Evolutionary conservation across 2,797 vertebrate species (phyloP).

Genomic region (Atherinosoma microstoma): DNA sequence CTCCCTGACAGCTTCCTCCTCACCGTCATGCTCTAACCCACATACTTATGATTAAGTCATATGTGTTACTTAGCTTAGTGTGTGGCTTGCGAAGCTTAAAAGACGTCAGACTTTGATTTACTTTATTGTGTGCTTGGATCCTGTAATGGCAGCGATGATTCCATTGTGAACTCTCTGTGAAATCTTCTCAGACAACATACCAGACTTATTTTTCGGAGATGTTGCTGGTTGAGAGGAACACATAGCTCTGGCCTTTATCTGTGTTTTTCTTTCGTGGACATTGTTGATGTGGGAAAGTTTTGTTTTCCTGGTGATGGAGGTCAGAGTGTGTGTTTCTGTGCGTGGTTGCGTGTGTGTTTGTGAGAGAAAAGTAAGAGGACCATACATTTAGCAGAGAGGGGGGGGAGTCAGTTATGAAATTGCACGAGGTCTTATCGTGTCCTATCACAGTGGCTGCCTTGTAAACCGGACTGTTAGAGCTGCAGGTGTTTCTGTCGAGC

Average conservation of each 20-base stretch:
- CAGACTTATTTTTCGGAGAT: conserved; percentile 58
- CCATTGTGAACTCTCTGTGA: conserved; percentile 30
- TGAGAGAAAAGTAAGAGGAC: conserved; percentile 57
- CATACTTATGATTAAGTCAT: conserved; percentile 27
- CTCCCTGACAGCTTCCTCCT: conserved; percentile 53
- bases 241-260: conserved; percentile 72
- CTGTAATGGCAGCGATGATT: conserved; percentile 39
- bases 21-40: conserved; percentile 42
- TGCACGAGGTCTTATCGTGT: conserved; percentile 62
- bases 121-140: conserved; percentile 29
- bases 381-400: conserved; percentile 36
- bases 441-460: conserved; percentile 62
- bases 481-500: conserved; percentile 78
- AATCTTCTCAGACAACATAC: conserved; percentile 55
- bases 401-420: conserved; percentile 57
- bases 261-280: conserved; percentile 68
- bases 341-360: conserved; percentile 27
- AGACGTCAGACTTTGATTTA: conserved; percentile 20
- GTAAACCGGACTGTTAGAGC: conserved; percentile 56
- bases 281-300: conserved; percentile 81
- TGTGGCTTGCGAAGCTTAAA: conserved; percentile 33
- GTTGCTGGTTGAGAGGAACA: conserved; percentile 65
- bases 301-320: conserved; percentile 82
- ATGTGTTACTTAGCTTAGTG: conserved; percentile 34
- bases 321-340: conserved; percentile 50